These are phyloP conservation scores for Halcyon badia DNA, from an alignment of 2,797 vertebrate species.

Conservation along the genomic window DNA sequence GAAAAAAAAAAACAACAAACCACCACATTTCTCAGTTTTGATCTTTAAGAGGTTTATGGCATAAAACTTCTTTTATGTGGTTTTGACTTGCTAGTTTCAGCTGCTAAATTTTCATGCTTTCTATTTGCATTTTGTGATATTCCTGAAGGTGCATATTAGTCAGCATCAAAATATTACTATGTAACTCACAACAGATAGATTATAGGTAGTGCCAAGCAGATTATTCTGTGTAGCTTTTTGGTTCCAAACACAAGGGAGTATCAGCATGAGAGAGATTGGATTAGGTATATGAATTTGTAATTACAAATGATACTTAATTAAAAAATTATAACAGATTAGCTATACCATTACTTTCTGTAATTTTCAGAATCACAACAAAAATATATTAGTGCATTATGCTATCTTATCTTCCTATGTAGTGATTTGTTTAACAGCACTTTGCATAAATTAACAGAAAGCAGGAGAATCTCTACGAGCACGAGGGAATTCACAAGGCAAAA, in stretches of 20 bases:
- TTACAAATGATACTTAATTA: slow-evolving; percentile 69
- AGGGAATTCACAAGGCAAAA: slow-evolving; percentile 54
- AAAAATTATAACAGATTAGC: slow-evolving; percentile 66
- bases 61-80: neutral
- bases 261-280: slow-evolving; percentile 18
- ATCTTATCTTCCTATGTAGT: slow-evolving; percentile 70
- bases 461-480: slow-evolving; percentile 40
- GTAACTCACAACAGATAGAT: neutral
- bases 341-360: slow-evolving; percentile 62
- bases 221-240: neutral
- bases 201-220: neutral
- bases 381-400: slow-evolving; percentile 49
- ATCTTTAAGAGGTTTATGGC: neutral
- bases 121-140: neutral
- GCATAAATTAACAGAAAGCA: slow-evolving; percentile 69
- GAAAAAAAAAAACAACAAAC: no score
- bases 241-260: slow-evolving; percentile 36
- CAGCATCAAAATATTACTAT: neutral
- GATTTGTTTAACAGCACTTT: slow-evolving; percentile 77
- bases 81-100: neutral
- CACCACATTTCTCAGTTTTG: neutral
- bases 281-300: slow-evolving; percentile 56
- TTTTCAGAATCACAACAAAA: slow-evolving; percentile 76
- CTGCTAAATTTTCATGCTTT: neutral
- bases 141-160: neutral